Base-by-base conservation (phyloP, 2,797 vertebrate genomes). In the Sphenopsis melanotis region DNA sequence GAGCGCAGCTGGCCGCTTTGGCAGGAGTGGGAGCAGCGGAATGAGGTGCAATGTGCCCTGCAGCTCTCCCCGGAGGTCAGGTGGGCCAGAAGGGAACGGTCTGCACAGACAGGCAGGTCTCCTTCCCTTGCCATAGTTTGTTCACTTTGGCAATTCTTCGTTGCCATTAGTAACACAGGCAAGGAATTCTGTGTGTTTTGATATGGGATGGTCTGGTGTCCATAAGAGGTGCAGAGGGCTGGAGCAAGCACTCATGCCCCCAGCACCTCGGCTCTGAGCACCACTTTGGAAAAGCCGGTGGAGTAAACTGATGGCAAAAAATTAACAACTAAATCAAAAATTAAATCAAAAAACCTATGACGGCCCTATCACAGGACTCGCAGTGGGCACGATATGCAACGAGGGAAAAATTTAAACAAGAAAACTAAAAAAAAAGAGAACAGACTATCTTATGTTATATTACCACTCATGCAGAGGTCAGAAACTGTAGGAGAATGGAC, bases 151-250 rank as follows among this genome's bases (percentile, higher is more conserved):
- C 83, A 91, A 72, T 64, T 91, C 71, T 93, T 95, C 0, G 80
- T 96, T 94, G 92, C 90, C 90, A 89, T 82, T 93, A 93, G 90
- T 93, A 87, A 94, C 75, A 1, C 83, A 78, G 65, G 56, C 60
- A 23, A 91, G 87, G 65, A 93, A 92, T 75, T 30, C 49, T 59
- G 36, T 86, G 93, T 91, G 81, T 85, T 79, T 87, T 64, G 39
- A 24, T 23, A 12, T 8, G 63, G 11, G 52, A 83, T 46, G 47
- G 60, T 55, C 4, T 16, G 63, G 57, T 24, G 10, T 47, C 60
- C 78, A 15, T 19, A 19, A 19, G 66, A 89, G 59, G 72, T n/a
- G 12, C 56, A 41, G 87, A 50, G 81, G 83, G 87, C 71, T 4
- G 5, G 37, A 42, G 69, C 0, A 1, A 76, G 80, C 2, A 5